Evolutionary conservation across 2,888 invertebrate species (phyloP).

Genomic region (Sisyra terminalis): DNA sequence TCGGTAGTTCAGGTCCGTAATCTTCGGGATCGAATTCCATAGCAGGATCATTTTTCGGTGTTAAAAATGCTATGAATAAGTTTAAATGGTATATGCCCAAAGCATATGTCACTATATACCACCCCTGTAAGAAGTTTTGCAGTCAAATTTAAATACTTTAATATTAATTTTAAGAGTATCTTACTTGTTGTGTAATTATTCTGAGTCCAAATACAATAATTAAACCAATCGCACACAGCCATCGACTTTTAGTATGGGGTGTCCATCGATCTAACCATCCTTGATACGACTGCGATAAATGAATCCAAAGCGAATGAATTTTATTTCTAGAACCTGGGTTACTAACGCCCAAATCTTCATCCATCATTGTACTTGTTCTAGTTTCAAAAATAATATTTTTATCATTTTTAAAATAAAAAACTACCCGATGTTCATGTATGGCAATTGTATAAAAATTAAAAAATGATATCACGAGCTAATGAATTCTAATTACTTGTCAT

Average conservation of each 20-base stretch:
- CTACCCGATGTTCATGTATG: too few relatives aligned
- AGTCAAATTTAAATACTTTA: constrained; percentile 23
- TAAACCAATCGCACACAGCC: constrained; percentile 56
- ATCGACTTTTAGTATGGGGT: constrained; percentile 63
- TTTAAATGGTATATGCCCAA: constrained; percentile 98
- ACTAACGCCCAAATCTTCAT: constrained; percentile 43
- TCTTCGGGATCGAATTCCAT: constrained; percentile 82
- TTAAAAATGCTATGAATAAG: constrained; percentile 97
- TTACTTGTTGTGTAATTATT: constrained; percentile 68
- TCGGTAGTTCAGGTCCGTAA: constrained; percentile 85
- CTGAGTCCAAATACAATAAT: constrained; percentile 60
- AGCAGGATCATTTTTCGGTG: constrained; percentile 98
- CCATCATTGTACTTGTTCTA: constrained; percentile 36
- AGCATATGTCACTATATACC: constrained; percentile 99
- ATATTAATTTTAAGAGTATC: constrained; percentile 26
- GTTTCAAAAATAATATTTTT: constrained; percentile 18
- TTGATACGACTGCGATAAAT: constrained; percentile 65
- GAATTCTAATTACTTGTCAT: too few relatives aligned
- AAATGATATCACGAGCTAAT: too few relatives aligned
- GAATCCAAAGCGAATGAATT: constrained; percentile 46
- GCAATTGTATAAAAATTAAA: too few relatives aligned
- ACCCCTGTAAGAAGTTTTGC: constrained; percentile 74
- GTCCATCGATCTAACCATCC: constrained; percentile 75
- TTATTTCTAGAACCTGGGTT: constrained; percentile 41
- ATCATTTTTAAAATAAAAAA: too few relatives aligned